Evolutionary conservation across 2,797 vertebrate genomes (phyloP).

Genomic region (Notamacropus eugenii): DNA sequence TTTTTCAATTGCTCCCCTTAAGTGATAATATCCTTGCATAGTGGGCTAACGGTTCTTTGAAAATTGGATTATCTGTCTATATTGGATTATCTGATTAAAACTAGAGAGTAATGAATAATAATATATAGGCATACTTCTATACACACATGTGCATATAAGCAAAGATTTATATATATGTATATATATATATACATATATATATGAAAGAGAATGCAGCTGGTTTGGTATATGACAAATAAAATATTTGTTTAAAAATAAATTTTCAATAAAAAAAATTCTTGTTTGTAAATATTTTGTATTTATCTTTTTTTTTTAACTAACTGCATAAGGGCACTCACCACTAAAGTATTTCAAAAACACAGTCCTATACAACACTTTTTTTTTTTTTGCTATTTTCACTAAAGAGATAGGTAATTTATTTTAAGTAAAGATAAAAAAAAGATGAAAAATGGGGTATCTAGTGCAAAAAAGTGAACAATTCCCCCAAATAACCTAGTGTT

Average conservation of each 20-base stretch:
- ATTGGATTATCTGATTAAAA: conserved; percentile 70
- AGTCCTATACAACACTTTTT: neutral
- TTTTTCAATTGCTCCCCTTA: neutral
- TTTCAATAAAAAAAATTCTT: conserved; percentile 14
- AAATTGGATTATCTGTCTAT: conserved; percentile 77
- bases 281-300: conserved; percentile 45
- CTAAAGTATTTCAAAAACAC: conserved; percentile 51
- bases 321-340: conserved; percentile 14
- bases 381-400: neutral
- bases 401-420: conserved; percentile 16
- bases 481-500: conserved; percentile 19
- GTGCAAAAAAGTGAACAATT: conserved; percentile 30
- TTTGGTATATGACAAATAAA: neutral
- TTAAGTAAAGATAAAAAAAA: neutral
- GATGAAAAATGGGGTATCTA: neutral
- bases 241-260: neutral
- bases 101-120: conserved; percentile 58
- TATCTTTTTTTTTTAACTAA: conserved; percentile 20
- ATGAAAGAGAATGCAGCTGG: neutral
- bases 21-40: conserved; percentile 15
- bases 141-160: too few species aligned
- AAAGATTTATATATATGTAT: too few species aligned
- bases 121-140: conserved; percentile 4
- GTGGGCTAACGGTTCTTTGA: conserved; percentile 60
- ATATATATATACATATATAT: neutral